phyloP scores from a whole-genome alignment of 1,140 invertebrate genomes.

The Chironomus striatipennis region DNA sequence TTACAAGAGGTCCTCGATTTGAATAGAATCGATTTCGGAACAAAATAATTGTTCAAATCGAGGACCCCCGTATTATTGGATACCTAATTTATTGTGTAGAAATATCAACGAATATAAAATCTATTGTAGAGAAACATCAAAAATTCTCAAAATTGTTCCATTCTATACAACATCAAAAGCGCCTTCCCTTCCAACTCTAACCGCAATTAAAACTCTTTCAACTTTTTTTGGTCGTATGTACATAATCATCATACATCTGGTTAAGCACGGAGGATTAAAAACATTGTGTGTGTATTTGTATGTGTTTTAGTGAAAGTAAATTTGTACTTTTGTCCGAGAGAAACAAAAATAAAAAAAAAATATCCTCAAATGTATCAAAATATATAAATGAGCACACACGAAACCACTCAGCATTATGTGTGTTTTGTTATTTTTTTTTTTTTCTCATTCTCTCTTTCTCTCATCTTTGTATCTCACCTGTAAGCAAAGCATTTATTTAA shows the following conservation, averaged over 20 bases:
- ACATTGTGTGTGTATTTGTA: background rate
- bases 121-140: too few species aligned
- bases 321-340: background rate
- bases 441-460: background rate
- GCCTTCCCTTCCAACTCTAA: background rate
- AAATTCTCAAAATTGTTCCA: too few species aligned
- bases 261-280: constrained; percentile 7
- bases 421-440: too few species aligned
- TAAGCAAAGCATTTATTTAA: constrained; percentile 17
- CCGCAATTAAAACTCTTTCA: background rate
- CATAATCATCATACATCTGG: background rate
- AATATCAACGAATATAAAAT: too few species aligned
- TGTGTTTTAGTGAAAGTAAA: background rate
- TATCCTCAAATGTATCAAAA: constrained; percentile 14
- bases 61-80: too few species aligned
- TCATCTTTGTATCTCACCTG: background rate
- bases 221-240: background rate
- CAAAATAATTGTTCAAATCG: too few species aligned
- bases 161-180: background rate
- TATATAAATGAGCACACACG: background rate
- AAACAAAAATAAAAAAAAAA: too few species aligned
- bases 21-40: too few species aligned
- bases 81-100: too few species aligned
- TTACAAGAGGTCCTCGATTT: too few species aligned
- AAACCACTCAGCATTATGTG: background rate